Evolutionary conservation across 2,888 invertebrate genomes (phyloP), one percentile per base, ranked within the genome.

Genomic region (Pseudococcus longispinus): DNA sequence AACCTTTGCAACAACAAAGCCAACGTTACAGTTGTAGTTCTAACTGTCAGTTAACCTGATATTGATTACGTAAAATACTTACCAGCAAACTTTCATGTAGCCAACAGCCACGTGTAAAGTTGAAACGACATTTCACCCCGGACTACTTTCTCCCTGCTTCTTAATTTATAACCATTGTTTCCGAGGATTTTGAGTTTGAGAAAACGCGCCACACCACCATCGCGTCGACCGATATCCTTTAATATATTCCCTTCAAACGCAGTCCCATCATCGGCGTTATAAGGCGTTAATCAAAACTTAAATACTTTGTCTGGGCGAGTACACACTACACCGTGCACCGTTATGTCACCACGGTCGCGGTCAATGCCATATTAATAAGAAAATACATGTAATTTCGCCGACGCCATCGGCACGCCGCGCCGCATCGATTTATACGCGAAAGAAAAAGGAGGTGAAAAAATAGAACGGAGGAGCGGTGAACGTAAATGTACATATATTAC

Each of bases 11-110:
- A 46, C 44, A 77, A 77, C 11, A 77, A 77, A 80, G 42, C 42
- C 37, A 37, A 80, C 77, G 77, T 80, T 80, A 42, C 77, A 42
- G 42, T 80, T 80, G 77, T 80, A 37, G 77, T 42, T 80, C 42
- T 42, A 42, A 80, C 77, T 80, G 77, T 80, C 77, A 80, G 77
- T 80, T 80, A 80, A 80, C 77, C 77, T 80, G 77, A 80, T 80
- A 80, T 80, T 80, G 77, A 80, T 80, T 80, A 80, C 77, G 77
- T 80, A 80, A 80, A 80, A 80, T 42, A 42, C 42, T 37, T 80
- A 80, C 77, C n/a, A 65, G 65, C 29, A 29, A 29, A 60, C 60
- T 80, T 80, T 80, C 77, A 80, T 80, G 42, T 80, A 80, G 77
- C 42, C 77, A 42, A 42, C 42, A 80, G 32, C 77, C 77, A 80